Base-by-base conservation (phyloP, 2,888 invertebrate genomes). In the Bhutanitis thaidina region DNA sequence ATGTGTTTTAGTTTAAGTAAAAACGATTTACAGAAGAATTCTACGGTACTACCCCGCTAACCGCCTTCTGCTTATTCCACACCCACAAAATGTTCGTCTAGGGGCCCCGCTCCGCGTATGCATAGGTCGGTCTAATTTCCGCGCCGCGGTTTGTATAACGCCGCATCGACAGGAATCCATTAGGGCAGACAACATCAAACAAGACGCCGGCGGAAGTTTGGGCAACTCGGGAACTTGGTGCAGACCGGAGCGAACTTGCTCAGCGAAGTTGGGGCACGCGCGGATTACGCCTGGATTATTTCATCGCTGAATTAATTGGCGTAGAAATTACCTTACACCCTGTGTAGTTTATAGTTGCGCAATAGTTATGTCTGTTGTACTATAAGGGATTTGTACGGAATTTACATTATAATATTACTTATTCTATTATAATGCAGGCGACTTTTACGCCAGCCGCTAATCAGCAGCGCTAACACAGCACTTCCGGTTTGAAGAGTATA, bases 181-280 rank as follows among this genome's bases (percentile, higher is more conserved):
- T 60, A 57, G 50, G 7, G 46, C 36, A 58, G 59, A 61, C 56
- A 64, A 63, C 63, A 61, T 55, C 59, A 60, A 69, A 69, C 65
- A 67, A 69, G 69, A 57, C 54, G 54, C 36, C 51, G 49, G 43
- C 39, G 44, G 51, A 45, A 45, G 45, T 51, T 45, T 12, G 29
- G 45, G 27, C 45, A 15, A 15, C 40, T 8, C 13, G 43, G 30
- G 15, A 30, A 30, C 10, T 30, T 30, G 9, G 30, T 10, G 30
- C 30, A 30, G 29, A 29, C 9, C 29, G 29, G 32, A 7, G 30
- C 43, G 34, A 43, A 43, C 38, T 38, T 43, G 13, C 36, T 29
- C 37, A 50, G 30, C 10, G 30, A 30, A 38, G 48, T 48, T 36
- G 10, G 20, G 39, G 39, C 48, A 43, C 20, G 15, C 41, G n/a